phyloP scores from a whole-genome alignment of 2,113 vertebrate genomes.

The Sphaerodactylus townsendi region DNA sequence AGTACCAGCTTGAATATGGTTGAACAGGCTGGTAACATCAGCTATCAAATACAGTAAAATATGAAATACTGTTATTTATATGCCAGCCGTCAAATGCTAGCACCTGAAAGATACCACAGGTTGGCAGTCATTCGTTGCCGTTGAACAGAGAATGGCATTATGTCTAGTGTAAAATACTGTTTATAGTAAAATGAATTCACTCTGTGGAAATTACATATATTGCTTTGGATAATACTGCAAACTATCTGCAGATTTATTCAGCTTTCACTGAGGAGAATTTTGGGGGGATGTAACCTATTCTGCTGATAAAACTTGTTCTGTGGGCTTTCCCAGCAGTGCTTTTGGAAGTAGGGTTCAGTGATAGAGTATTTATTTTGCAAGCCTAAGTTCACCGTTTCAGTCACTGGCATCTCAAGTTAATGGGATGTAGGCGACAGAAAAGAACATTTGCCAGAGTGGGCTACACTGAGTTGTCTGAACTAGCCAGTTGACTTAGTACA shows the following conservation, averaged over 20 bases:
- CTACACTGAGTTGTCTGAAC: too few species aligned
- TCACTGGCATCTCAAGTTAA: too few species aligned
- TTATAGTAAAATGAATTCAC: background rate
- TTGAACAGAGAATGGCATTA: too few species aligned
- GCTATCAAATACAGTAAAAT: background rate
- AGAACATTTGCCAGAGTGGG: too few species aligned
- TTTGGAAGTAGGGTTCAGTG: too few species aligned
- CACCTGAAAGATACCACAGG: too few species aligned
- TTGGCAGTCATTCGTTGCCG: background rate
- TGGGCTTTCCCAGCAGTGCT: background rate
- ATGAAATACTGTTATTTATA: background rate
- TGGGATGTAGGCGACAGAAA: too few species aligned
- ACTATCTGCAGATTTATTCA: background rate
- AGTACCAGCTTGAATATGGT: background rate
- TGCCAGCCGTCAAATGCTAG: too few species aligned
- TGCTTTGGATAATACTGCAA: background rate
- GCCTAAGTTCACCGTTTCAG: too few species aligned
- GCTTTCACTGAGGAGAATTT: background rate
- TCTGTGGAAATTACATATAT: background rate
- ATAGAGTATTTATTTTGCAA: too few species aligned
- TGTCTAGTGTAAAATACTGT: background rate
- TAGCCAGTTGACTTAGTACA: too few species aligned
- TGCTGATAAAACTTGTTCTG: background rate
- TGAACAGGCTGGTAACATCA: background rate
- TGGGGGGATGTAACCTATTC: background rate